Percentiles rank a stretch among this genome's conserved stretches.
phyloP scores from a whole-genome alignment of 2,113 vertebrate species.

The Erinaceus europaeus region DNA sequence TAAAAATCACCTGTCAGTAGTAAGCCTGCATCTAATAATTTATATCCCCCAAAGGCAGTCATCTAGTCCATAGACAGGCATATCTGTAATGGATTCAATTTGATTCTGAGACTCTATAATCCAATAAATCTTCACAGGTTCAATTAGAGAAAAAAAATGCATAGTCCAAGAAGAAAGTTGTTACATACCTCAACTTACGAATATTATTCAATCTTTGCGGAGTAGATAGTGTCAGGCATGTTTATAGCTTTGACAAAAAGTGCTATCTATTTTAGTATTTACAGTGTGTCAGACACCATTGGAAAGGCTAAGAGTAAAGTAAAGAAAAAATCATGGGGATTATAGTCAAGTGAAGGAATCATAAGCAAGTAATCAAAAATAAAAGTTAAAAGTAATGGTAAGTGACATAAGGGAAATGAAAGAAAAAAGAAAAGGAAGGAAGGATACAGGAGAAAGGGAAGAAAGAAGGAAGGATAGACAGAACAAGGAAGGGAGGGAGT shows the following conservation, averaged over 20 bases:
- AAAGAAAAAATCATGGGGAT: not conserved
- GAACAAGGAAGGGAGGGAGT: not conserved
- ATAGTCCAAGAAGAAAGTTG: not conserved
- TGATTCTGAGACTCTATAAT: conserved; percentile 18
- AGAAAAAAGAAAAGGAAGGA: not conserved
- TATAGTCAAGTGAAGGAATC: not conserved
- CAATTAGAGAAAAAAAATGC: conserved; percentile 1
- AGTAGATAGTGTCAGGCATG: not conserved
- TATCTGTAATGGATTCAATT: not conserved
- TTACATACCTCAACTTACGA: conserved; percentile 11
- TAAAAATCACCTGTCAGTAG: conserved; percentile 10
- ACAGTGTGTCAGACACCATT: not conserved
- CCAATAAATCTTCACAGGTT: not conserved
- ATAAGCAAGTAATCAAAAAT: not conserved
- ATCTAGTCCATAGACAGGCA: not conserved
- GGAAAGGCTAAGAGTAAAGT: not conserved
- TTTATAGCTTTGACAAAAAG: not conserved
- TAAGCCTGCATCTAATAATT: not conserved
- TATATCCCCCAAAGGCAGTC: not conserved
- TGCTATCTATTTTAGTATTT: not conserved
- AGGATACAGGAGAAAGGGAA: not conserved
- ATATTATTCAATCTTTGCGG: not conserved
- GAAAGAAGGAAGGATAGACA: too few relatives aligned
- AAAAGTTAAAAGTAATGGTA: not conserved
- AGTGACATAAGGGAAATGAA: not conserved